Percentiles rank a stretch among this genome's conserved stretches.
Evolutionary conservation across 2,797 vertebrate genomes (phyloP).

Genomic region (Urophycis tenuis): DNA sequence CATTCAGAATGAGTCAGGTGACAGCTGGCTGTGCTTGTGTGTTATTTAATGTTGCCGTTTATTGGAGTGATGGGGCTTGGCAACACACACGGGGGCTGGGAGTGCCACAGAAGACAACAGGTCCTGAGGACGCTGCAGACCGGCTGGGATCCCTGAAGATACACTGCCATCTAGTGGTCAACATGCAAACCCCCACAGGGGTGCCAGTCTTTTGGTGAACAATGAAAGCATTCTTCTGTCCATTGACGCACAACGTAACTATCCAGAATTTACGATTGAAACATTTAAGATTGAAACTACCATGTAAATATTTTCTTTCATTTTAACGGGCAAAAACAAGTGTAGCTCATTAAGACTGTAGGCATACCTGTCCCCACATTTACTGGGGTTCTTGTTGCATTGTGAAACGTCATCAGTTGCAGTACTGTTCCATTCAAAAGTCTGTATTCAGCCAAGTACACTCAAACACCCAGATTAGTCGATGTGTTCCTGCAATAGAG

Average conservation of each 20-base stretch:
- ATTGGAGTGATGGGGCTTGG: neutral
- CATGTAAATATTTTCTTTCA: too few species aligned
- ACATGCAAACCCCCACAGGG: neutral
- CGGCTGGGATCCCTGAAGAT: neutral
- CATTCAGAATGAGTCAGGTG: conserved; percentile 5
- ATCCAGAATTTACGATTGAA: too few species aligned
- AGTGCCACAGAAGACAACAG: conserved; percentile 9
- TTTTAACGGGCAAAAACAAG: too few species aligned
- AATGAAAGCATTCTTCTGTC: neutral
- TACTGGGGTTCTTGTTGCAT: too few species aligned
- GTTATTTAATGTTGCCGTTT: conserved; percentile 7
- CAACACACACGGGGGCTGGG: conserved; percentile 2
- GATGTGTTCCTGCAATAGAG: too few species aligned
- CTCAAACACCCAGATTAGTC: too few species aligned
- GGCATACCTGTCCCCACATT: too few species aligned
- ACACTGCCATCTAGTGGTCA: conserved; percentile 16
- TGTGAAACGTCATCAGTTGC: too few species aligned
- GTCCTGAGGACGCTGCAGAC: neutral
- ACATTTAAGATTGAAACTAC: too few species aligned
- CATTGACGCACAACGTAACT: neutral
- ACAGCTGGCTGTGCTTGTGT: conserved; percentile 11
- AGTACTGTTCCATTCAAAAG: too few species aligned
- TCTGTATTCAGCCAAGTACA: too few species aligned
- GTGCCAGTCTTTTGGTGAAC: neutral
- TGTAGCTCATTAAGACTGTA: too few species aligned